These are phyloP conservation scores for Hippocampus abdominalis DNA, from an alignment of 2,113 vertebrate genomes.

Conservation along the genomic window DNA sequence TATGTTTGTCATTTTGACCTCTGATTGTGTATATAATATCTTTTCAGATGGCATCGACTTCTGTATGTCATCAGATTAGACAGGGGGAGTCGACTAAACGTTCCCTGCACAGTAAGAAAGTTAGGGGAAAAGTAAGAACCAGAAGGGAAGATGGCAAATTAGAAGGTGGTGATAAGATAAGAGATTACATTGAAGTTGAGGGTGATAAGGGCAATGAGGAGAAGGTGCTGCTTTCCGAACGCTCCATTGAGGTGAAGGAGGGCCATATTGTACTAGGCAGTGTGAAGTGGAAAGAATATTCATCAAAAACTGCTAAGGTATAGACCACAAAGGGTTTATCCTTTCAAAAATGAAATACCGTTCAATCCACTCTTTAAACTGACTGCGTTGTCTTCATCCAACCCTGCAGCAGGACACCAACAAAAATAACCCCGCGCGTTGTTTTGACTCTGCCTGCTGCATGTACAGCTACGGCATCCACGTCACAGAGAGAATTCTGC, in stretches of 20 bases:
- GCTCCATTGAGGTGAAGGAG: constrained; percentile 42
- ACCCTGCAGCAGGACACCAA: constrained; percentile 11
- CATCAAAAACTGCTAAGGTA: constrained; percentile 15
- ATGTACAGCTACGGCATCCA: constrained; percentile 37
- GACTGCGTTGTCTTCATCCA: not conserved
- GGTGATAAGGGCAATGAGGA: constrained; percentile 6
- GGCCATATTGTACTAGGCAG: constrained; percentile 40
- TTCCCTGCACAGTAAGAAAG: not conserved
- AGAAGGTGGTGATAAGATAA: constrained; percentile 3
- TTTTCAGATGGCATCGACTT: not conserved
- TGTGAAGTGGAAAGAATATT: constrained; percentile 33
- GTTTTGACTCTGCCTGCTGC: constrained; percentile 39
- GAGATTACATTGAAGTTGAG: constrained; percentile 1
- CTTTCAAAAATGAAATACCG: not conserved
- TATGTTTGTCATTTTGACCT: not conserved
- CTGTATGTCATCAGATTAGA: constrained; percentile 13
- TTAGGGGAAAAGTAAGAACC: not conserved
- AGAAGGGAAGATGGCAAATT: not conserved
- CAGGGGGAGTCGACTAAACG: constrained; percentile 3
- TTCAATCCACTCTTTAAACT: not conserved
- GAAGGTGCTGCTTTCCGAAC: constrained; percentile 1
- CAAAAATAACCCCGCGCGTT: not conserved
- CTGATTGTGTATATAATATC: not conserved
- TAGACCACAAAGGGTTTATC: not conserved
- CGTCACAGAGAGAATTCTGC: constrained; percentile 49